Base-by-base conservation (phyloP, 2,113 vertebrate species). In the Dicerorhinus sumatrensis region DNA sequence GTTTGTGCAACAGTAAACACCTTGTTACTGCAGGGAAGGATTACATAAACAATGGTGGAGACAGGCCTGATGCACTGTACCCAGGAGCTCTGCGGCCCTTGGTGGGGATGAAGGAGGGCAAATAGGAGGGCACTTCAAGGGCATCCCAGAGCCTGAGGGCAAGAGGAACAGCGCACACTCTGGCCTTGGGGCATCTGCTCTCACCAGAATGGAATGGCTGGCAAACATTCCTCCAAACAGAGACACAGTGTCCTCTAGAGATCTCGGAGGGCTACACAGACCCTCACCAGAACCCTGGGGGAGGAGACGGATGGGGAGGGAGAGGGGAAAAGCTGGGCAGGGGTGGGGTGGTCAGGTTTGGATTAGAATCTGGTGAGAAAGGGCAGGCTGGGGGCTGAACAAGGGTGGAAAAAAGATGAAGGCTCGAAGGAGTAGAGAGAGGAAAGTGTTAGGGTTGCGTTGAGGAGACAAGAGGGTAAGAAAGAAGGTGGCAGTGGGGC, bases 1-100 rank as follows among this genome's bases (percentile, higher is more conserved):
- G 99, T 99, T 99, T 99, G 98, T 98, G 98, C 98, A 99, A 99
- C 98, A 99, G 99, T 99, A 99, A 99, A 99, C 99, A 99, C 99
- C 98, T 99, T 99, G 98, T 99, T 99, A 98, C 99, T 98, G 98
- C 98, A 98, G 98, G 98, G 98, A 98, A 99, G 98, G 98, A 99
- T 99, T 99, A 98, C 98, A 99, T 99, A 99, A 99, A 99, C 99
- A 99, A 98, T 98, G 94, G 98, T 25, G 18, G 92, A 69, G 96
- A 96, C 51, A 42, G 94, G 82, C 86, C 96, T 20, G 86, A 81
- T 62, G 84, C 85, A 36, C 87, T 70, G 82, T 73, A 85, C 97
- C 94, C 92, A 80, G 84, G 65, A 96, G 84, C 65, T 70, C 0
- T 18, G 1, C 20, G 69, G 77, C 70, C 46, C 88, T 91, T 48